Base-by-base conservation (phyloP, 2,797 vertebrate species). In the Sarcophilus harrisii region DNA sequence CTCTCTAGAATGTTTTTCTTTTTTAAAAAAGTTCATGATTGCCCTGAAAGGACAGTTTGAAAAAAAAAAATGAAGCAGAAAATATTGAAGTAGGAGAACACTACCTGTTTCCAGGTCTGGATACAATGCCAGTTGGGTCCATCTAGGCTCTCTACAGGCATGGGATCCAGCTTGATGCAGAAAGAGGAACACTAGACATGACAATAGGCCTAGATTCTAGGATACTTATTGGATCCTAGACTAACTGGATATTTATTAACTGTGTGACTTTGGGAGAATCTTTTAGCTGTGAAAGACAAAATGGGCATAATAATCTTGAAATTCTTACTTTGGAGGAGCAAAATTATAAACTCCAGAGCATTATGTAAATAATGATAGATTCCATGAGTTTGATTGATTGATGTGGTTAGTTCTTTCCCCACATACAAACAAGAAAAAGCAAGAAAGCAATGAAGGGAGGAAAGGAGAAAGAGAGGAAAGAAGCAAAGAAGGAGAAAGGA, bases 1-100 rank as follows among this genome's bases (percentile, higher is more conserved):
- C 32, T 95, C 45, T 90, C 10, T 45, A 90, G 73, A 91, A 91
- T 91, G 60, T 95, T 60, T 62, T 59, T 13, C 10, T 55, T 52
- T 52, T n/a, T 66, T 91, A 90, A 93, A 91, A 91, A 57, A 58
- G 12, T 73, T 55, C 49, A 14, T 11, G 14, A 90, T 94, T 94
- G 93, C 96, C 62, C 90, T 95, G 18, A 94, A 95, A 91, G 54
- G 16, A 91, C n/a, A 90, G 11, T 92, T 30, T 92, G 49, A 24
- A 66, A 92, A 58, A 66, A 92, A 58, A 57, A 91, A 28, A 45
- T 58, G 38, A 94, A 94, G 52, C 32, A 73, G 58, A 55, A 55
- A 92, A 5, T 94, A 52, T 55, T 81, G 38, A 45, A 81, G 57
- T 60, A 94, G 87, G 87, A 95, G 58, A 57, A 62, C 4, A 38